Percentiles rank a stretch among this genome's conserved stretches.
Evolutionary conservation across 2,113 vertebrate genomes (phyloP).

Genomic region (Neolamprologus cancellatus): DNA sequence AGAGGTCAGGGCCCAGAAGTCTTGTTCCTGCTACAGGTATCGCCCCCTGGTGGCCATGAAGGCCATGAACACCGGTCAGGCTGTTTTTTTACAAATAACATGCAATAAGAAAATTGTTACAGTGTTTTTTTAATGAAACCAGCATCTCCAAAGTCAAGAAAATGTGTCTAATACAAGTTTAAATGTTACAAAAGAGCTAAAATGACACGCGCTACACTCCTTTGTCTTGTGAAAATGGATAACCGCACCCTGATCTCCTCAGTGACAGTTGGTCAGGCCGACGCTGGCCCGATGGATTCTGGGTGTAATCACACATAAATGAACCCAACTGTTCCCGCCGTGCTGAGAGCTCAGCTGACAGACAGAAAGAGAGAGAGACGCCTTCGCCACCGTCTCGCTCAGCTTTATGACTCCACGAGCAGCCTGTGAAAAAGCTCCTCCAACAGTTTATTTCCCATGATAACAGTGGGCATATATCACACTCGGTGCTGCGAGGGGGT

Average conservation of each 20-base stretch:
- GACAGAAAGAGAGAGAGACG: neutral
- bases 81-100: neutral
- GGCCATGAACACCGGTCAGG: rapidly evolving
- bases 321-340: neutral
- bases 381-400: neutral
- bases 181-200: neutral
- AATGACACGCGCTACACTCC: rapidly evolving
- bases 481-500: neutral
- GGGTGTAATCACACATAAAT: neutral
- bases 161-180: neutral
- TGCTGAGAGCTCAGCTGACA: neutral
- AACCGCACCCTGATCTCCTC: neutral
- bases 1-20: neutral
- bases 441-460: constrained; percentile 57
- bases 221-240: neutral
- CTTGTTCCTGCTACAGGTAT: rapidly evolving
- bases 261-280: neutral
- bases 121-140: neutral
- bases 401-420: neutral
- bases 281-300: neutral
- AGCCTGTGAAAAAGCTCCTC: constrained; percentile 10
- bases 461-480: constrained; percentile 7
- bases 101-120: rapidly evolving
- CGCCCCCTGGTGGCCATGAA: neutral
- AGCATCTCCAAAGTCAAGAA: neutral